Evolutionary conservation across 37 sponge, comb jelly and placozoan species (phyloP).

Genomic region (Hormiphora californensis): DNA sequence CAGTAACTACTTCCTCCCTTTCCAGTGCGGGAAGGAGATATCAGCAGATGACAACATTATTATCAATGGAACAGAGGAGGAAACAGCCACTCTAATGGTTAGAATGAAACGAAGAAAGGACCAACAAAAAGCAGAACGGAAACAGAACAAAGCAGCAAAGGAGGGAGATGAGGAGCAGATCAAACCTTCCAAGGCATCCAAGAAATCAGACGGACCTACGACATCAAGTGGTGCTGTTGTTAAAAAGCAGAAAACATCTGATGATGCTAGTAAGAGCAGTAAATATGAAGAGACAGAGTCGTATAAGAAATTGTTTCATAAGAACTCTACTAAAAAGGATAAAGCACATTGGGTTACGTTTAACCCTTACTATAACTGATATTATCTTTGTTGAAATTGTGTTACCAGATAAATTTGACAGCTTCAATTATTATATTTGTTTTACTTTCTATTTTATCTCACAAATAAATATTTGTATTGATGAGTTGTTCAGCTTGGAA

Average conservation of each 20-base stretch:
- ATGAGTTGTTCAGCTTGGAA: no score
- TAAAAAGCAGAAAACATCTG: not conserved
- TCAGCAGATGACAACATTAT: slow-evolving; percentile 58
- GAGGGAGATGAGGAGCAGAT: not conserved
- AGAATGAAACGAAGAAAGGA: slow-evolving; percentile 61
- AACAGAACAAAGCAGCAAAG: not conserved
- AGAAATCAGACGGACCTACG: not conserved
- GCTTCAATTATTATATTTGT: no score
- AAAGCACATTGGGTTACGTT: slow-evolving; percentile 47
- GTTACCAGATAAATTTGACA: no score
- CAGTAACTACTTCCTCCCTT: no score
- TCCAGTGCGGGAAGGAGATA: slow-evolving; percentile 65
- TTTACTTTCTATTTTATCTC: no score
- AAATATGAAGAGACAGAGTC: slow-evolving; percentile 17
- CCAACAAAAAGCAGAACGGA: slow-evolving; percentile 62
- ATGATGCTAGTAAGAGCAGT: not conserved
- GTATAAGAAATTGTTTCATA: slow-evolving; percentile 46
- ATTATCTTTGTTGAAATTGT: no score
- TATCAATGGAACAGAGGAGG: slow-evolving; percentile 76
- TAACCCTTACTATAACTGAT: slow-evolving; percentile 51
- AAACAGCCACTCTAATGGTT: slow-evolving; percentile 60
- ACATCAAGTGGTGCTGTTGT: not conserved
- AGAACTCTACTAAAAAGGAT: slow-evolving; percentile 8
- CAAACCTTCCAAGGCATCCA: not conserved
- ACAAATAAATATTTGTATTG: no score